A percentile compares a stretch with the other conserved stretches of the same genome.
Conservation (phyloP, 2,888 invertebrate genomes). For the Chrysina gloriosa region DNA sequence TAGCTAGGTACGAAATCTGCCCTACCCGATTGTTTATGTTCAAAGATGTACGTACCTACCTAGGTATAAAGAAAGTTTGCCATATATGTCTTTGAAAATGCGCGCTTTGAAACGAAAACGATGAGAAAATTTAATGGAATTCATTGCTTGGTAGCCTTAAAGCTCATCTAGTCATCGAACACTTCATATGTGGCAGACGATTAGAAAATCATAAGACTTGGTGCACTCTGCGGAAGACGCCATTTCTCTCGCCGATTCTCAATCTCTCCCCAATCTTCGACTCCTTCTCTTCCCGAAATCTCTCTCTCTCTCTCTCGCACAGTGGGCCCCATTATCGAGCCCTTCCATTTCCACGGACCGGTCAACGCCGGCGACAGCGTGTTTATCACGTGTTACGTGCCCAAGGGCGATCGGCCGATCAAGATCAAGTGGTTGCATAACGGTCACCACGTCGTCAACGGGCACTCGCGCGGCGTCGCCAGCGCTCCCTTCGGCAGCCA, state of each 20-base stretch:
- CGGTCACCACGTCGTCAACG: slow-evolving; percentile 66
- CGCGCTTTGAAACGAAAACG: too few relatives aligned
- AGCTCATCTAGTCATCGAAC: too few relatives aligned
- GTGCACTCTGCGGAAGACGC: slow-evolving; percentile 43
- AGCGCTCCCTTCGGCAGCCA: slow-evolving; percentile 59
- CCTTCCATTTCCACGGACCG: slow-evolving; percentile 73
- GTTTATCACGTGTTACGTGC: slow-evolving; percentile 76
- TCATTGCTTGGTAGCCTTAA: too few relatives aligned
- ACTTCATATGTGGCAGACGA: too few relatives aligned
- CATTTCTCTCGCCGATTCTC: slow-evolving; percentile 4
- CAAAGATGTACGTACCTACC: too few relatives aligned
- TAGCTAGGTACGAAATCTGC: too few relatives aligned
- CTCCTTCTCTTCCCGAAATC: neutral
- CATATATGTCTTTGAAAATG: too few relatives aligned
- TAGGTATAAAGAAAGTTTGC: too few relatives aligned
- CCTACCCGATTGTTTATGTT: too few relatives aligned
- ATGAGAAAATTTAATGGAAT: too few relatives aligned
- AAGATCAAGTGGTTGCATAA: slow-evolving; percentile 79
- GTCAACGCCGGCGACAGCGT: slow-evolving; percentile 80
- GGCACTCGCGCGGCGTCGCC: slow-evolving; percentile 58
- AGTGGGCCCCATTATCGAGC: slow-evolving; percentile 72
- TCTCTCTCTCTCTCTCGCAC: too few relatives aligned
- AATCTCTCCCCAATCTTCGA: neutral
- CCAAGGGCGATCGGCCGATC: slow-evolving; percentile 79
- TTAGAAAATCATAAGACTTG: too few relatives aligned